Evolutionary conservation across 2,888 invertebrate genomes (phyloP).

Genomic region (Athalia circularis): DNA sequence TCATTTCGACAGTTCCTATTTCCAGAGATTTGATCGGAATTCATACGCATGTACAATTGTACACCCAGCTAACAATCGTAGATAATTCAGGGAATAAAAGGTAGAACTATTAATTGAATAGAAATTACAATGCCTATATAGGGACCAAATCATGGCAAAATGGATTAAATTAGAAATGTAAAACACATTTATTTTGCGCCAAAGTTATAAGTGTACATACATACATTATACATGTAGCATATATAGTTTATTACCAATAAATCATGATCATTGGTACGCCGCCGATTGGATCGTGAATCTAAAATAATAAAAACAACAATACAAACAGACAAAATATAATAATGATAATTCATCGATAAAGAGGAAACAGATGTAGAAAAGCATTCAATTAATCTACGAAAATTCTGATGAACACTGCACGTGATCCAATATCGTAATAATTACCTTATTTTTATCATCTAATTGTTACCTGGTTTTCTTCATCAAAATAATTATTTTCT

Average conservation of each 20-base stretch:
- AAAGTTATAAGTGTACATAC: slow-evolving; percentile 16
- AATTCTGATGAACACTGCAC: too few species aligned
- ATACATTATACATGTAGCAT: neutral
- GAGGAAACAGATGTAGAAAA: neutral
- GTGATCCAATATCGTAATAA: too few species aligned
- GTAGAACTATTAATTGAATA: neutral
- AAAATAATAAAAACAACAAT: slow-evolving; percentile 10
- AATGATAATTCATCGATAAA: neutral
- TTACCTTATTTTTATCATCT: too few species aligned
- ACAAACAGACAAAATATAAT: neutral
- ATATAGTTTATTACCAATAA: slow-evolving; percentile 60
- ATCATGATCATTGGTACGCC: slow-evolving; percentile 50
- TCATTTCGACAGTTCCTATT: too few species aligned
- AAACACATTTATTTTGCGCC: slow-evolving; percentile 67
- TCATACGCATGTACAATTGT: too few species aligned
- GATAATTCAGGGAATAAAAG: neutral
- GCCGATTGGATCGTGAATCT: neutral
- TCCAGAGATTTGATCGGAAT: too few species aligned
- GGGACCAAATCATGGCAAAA: neutral
- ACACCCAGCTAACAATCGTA: too few species aligned
- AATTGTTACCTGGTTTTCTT: too few species aligned
- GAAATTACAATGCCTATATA: neutral
- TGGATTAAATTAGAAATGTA: slow-evolving; percentile 67
- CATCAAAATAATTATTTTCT: too few species aligned
- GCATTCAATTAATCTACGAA: too few species aligned